Conservation (phyloP, 2,797 vertebrate genomes). For the Natrix natrix region DNA sequence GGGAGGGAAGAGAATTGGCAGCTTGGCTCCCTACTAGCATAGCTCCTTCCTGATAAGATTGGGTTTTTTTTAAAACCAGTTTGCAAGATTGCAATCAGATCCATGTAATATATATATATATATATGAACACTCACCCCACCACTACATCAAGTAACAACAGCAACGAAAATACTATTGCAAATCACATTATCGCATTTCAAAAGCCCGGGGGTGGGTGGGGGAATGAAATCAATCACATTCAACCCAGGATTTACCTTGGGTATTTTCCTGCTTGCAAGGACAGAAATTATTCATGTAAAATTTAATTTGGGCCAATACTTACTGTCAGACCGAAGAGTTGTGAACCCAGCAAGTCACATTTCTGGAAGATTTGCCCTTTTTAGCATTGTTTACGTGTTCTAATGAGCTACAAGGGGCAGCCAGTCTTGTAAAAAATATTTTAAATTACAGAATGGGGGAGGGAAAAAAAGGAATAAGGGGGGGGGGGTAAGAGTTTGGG, state of each 20-base stretch:
- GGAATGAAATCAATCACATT: not conserved
- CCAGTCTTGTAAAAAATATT: not conserved
- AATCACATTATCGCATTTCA: slow-evolving; percentile 28
- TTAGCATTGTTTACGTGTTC: not conserved
- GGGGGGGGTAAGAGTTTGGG: not conserved
- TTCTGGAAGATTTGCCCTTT: not conserved
- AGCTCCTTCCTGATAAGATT: not conserved
- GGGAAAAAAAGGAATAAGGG: not conserved
- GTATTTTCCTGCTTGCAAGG: slow-evolving; percentile 19
- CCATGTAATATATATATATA: not conserved
- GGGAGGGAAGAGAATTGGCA: not conserved
- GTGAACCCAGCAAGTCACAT: not conserved
- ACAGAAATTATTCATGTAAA: slow-evolving; percentile 27
- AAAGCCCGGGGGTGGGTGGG: not conserved
- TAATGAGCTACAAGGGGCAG: not conserved
- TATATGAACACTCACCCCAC: not conserved
- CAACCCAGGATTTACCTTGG: not conserved
- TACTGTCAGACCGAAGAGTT: not conserved
- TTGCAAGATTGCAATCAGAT: slow-evolving; percentile 23
- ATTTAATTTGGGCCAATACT: slow-evolving; percentile 28
- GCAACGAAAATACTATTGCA: not conserved
- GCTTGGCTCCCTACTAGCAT: not conserved
- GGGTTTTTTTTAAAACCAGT: slow-evolving; percentile 5
- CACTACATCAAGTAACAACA: not conserved
- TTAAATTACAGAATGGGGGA: not conserved